A percentile compares a stretch with the other conserved stretches of the same genome.
Evolutionary conservation across 2,888 invertebrate species (phyloP).

Genomic region (Stenolophus ochropezus): DNA sequence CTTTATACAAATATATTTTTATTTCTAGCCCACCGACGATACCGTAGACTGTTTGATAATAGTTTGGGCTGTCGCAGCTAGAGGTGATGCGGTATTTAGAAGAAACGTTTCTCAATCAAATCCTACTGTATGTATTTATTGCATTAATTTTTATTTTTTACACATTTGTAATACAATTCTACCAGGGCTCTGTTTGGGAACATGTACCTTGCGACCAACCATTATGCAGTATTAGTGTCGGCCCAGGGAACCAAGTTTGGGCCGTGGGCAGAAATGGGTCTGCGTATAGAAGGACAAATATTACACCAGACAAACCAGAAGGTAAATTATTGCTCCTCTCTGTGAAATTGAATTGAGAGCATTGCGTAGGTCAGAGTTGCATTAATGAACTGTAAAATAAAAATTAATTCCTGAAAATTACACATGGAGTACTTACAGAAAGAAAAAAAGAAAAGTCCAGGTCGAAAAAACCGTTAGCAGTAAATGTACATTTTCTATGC

Average conservation of each 20-base stretch:
- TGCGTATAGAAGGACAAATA: constrained; percentile 86
- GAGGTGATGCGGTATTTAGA: constrained; percentile 90
- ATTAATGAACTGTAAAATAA: neutral
- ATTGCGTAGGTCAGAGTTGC: neutral
- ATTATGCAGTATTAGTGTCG: constrained; percentile 84
- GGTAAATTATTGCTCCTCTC: constrained; percentile 69
- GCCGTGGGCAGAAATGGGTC: constrained; percentile 91
- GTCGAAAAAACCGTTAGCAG: neutral
- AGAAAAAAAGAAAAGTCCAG: neutral
- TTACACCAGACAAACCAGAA: constrained; percentile 80
- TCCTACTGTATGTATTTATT: constrained; percentile 78
- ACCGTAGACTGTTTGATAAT: constrained; percentile 74
- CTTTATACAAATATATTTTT: neutral
- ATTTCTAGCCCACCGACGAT: constrained; percentile 71
- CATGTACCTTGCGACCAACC: constrained; percentile 89
- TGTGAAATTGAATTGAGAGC: constrained; percentile 8
- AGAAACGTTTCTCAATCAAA: constrained; percentile 84
- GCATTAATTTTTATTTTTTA: neutral
- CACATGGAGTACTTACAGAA: neutral
- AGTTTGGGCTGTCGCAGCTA: constrained; percentile 90
- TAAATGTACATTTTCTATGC: neutral
- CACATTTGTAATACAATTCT: constrained; percentile 51
- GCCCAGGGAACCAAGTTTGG: constrained; percentile 84
- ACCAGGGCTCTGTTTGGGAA: constrained; percentile 85
- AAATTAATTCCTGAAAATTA: no score